phyloP scores from a whole-genome alignment of 1,140 invertebrate genomes.

The Nephotettix cincticeps region DNA sequence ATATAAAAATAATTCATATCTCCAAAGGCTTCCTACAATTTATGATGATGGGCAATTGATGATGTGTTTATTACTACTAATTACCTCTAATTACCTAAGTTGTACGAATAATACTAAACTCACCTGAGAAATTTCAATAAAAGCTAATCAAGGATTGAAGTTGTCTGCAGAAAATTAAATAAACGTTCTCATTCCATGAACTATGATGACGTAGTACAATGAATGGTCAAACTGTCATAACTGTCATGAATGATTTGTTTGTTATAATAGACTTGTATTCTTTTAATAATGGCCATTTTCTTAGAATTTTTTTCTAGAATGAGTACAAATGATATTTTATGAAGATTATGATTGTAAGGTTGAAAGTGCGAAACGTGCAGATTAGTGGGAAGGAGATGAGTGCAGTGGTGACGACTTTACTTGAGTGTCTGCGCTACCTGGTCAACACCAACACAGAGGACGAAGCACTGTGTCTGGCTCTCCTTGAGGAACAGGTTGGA shows the following conservation, averaged over 20 bases:
- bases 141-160: no score
- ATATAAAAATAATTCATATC: no score
- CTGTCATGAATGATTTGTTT: neutral
- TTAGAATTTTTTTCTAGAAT: neutral
- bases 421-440: slow-evolving; percentile 69
- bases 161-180: no score
- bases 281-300: slow-evolving; percentile 30
- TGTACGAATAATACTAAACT: no score
- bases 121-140: no score
- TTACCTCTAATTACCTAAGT: no score
- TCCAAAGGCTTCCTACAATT: no score
- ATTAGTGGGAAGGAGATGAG: slow-evolving; percentile 59
- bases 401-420: slow-evolving; percentile 60
- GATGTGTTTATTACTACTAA: no score
- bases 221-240: neutral
- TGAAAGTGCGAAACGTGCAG: slow-evolving; percentile 48
- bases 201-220: neutral
- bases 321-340: slow-evolving; percentile 14
- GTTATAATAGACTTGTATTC: slow-evolving; percentile 22
- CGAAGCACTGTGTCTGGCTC: slow-evolving; percentile 31
- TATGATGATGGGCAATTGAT: no score
- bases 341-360: slow-evolving; percentile 28
- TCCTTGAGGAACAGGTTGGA: slow-evolving; percentile 38
- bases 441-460: slow-evolving; percentile 45
- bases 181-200: no score